These are phyloP conservation scores for Holothuria leucospilota DNA, from an alignment of 53 echinoderm and acorn worm species.

Conservation along the genomic window DNA sequence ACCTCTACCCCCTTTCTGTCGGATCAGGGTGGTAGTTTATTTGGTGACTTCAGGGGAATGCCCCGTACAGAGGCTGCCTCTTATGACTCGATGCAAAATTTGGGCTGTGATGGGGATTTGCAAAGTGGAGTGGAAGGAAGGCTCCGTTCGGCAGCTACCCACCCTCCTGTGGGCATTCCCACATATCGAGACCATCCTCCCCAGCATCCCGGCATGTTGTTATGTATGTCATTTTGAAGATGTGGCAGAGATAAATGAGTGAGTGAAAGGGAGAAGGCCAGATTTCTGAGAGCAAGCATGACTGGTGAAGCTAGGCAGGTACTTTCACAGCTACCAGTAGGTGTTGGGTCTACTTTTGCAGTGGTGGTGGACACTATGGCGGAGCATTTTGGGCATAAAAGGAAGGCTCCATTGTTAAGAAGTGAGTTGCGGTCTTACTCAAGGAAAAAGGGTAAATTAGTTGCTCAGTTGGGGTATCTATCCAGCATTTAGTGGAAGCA, in stretches of 20 bases:
- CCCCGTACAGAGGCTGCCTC: not conserved
- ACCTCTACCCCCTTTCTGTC: too few species aligned
- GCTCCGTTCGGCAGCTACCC: not conserved
- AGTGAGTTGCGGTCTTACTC: not conserved
- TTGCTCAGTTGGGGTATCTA: not conserved
- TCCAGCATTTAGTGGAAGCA: not conserved
- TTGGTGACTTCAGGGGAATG: too few species aligned
- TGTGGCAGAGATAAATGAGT: slow-evolving; percentile 20
- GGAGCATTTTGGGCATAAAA: not conserved
- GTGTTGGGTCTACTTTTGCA: not conserved
- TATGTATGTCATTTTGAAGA: slow-evolving; percentile 7
- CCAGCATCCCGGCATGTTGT: not conserved
- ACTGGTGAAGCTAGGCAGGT: slow-evolving; percentile 27
- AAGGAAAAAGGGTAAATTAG: not conserved
- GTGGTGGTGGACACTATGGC: not conserved
- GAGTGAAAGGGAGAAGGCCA: not conserved
- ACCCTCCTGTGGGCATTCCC: too few species aligned
- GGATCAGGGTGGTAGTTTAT: too few species aligned
- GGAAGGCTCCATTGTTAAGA: not conserved
- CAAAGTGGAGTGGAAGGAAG: not conserved
- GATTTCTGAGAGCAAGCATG: not conserved
- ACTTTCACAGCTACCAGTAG: not conserved
- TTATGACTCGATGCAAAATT: not conserved
- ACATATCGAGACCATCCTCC: too few species aligned
- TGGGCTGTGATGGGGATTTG: not conserved